phyloP scores from a whole-genome alignment of 2,888 invertebrate genomes.

The Candidula unifasciata region DNA sequence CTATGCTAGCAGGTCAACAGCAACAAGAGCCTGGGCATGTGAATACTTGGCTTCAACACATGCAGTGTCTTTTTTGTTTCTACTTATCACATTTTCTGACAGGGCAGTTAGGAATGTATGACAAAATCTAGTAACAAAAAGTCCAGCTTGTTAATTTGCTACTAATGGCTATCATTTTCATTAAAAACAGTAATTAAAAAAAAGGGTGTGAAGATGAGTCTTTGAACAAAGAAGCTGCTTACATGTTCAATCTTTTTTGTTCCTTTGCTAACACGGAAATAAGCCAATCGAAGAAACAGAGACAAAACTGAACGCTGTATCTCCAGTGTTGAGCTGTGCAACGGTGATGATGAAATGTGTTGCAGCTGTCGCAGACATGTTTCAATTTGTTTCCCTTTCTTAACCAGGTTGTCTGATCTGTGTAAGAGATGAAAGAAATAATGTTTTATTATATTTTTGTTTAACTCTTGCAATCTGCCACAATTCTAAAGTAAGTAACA shows the following conservation, averaged over 20 bases:
- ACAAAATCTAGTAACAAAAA: too few relatives aligned
- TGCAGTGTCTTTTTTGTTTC: too few relatives aligned
- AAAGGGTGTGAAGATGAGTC: too few relatives aligned
- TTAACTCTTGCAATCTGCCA: background rate
- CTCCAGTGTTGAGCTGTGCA: background rate
- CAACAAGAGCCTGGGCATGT: too few relatives aligned
- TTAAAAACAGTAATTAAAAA: too few relatives aligned
- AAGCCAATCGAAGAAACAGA: constrained; percentile 39
- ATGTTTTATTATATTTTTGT: background rate
- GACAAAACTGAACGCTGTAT: constrained; percentile 27
- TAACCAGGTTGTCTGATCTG: constrained; percentile 21
- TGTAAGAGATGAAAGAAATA: constrained; percentile 2
- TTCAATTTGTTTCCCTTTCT: constrained; percentile 32
- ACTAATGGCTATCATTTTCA: too few relatives aligned
- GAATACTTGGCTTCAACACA: too few relatives aligned
- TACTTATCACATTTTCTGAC: too few relatives aligned
- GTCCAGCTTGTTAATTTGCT: too few relatives aligned
- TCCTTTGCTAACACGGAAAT: constrained; percentile 24
- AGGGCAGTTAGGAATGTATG: too few relatives aligned
- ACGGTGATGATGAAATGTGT: constrained; percentile 1
- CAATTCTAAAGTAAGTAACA: too few relatives aligned
- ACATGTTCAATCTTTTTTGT: constrained; percentile 40
- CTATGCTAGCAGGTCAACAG: too few relatives aligned
- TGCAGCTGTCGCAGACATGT: constrained; percentile 41
- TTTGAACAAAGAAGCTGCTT: background rate